These are phyloP conservation scores for Chondrosia reniformis DNA, from an alignment of 37 sponge, comb jelly and placozoan species.

Conservation along the genomic window DNA sequence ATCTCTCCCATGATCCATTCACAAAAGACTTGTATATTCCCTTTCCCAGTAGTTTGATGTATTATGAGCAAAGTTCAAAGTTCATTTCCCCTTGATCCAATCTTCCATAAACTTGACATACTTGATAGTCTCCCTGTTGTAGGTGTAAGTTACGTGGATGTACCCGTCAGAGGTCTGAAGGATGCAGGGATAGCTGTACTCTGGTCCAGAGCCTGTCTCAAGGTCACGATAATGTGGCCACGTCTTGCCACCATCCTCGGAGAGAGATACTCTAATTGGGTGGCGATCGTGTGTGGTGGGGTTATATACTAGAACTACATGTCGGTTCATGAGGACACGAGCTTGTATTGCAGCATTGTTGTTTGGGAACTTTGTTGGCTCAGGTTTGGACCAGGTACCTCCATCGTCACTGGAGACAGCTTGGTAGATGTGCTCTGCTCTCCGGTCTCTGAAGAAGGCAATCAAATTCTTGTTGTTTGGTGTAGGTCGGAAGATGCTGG, in stretches of 20 bases:
- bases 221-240: slow-evolving; percentile 50
- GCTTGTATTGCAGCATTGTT: slow-evolving; percentile 77
- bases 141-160: slow-evolving; percentile 64
- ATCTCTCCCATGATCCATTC: too few relatives aligned
- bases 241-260: slow-evolving; percentile 58
- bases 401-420: slow-evolving; percentile 43
- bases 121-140: slow-evolving; percentile 57
- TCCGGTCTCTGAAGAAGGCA: slow-evolving; percentile 44
- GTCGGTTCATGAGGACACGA: slow-evolving; percentile 30
- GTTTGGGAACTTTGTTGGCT: slow-evolving; percentile 38
- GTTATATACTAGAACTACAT: slow-evolving; percentile 51
- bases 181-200: slow-evolving; percentile 55
- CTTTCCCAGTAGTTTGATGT: too few relatives aligned
- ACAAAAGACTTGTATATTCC: too few relatives aligned
- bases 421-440: slow-evolving; percentile 41
- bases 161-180: slow-evolving; percentile 58
- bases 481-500: slow-evolving; percentile 48
- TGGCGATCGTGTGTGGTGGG: slow-evolving; percentile 40
- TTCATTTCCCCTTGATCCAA: slow-evolving; percentile 41
- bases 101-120: slow-evolving; percentile 57
- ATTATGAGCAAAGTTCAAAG: too few relatives aligned
- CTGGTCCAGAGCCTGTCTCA: slow-evolving; percentile 32
- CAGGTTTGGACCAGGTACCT: slow-evolving; percentile 27
- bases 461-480: slow-evolving; percentile 12
- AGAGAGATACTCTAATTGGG: slow-evolving; percentile 50